A percentile compares a stretch with the other conserved stretches of the same genome.
phyloP scores from a whole-genome alignment of 64 coral and sea anemone genomes.

The Montipora cactus region DNA sequence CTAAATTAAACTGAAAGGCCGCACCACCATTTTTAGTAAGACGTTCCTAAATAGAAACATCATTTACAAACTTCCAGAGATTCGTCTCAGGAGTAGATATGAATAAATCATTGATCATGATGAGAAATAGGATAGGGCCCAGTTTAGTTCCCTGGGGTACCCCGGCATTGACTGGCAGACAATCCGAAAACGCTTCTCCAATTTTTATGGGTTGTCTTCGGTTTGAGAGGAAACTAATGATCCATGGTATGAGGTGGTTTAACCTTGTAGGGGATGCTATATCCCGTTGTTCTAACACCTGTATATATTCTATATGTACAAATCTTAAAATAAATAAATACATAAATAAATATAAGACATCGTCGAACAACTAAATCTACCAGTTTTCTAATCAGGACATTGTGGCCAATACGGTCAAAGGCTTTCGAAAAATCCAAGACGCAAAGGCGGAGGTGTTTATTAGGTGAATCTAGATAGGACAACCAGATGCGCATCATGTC shows the following conservation, averaged over 20 bases:
- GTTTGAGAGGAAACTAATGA: constrained; percentile 28
- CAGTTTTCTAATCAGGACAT: constrained; percentile 29
- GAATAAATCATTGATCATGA: not conserved
- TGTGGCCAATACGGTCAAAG: constrained; percentile 49
- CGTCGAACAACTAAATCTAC: constrained; percentile 15
- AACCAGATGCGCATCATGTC: constrained; percentile 9
- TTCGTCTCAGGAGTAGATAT: too few species aligned
- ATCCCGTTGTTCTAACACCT: too few species aligned
- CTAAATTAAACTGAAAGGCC: too few species aligned
- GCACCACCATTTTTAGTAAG: too few species aligned
- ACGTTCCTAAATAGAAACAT: too few species aligned
- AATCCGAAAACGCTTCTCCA: not conserved
- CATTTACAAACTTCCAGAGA: too few species aligned
- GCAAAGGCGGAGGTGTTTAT: constrained; percentile 24
- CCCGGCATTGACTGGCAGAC: not conserved
- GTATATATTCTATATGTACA: too few species aligned
- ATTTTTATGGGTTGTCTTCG: constrained; percentile 28
- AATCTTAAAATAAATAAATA: too few species aligned
- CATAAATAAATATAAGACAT: not conserved
- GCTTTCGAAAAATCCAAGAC: constrained; percentile 50
- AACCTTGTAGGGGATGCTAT: too few species aligned
- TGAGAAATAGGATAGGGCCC: not conserved
- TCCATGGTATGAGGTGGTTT: too few species aligned
- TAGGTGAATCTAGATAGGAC: too few species aligned
- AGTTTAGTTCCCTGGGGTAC: constrained; percentile 53